Evolutionary conservation across 2,888 invertebrate genomes (phyloP), one percentile per base, ranked within the genome.

Genomic region (Mellilla xanthometata): DNA sequence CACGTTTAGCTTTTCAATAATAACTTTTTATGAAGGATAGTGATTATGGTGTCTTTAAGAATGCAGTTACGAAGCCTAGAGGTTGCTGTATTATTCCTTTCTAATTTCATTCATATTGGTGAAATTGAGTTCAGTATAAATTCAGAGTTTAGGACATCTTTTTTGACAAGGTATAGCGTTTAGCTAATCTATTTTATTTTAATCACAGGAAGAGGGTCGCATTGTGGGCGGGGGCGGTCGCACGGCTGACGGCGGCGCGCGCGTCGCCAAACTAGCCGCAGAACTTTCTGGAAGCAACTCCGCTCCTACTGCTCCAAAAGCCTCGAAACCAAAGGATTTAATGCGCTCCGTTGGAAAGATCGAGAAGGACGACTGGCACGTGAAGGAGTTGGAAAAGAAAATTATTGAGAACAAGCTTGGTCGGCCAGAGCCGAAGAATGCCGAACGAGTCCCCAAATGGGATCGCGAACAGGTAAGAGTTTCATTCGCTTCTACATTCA

Each of bases 361-460:
- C 56, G 96, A 97, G 72, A 93, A 94, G 49, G 94, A 93, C 45
- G 97, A 97, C 78, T 97, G 97, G 97, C 97, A 97, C 80, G 94
- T 97, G 23, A 94, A 95, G 59, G 94, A 96, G 77, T 96, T 97
- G 19, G 97, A 97, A 71, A 94, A 95, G 73, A 97, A 97, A 81
- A 97, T 97, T 22, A 91, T 93, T 64, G 95, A 95, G 72, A 95
- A 93, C 67, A 92, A 93, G 66, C 87, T 93, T 71, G 93, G 94
- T 22, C 90, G 93, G 63, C 91, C 92, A 6, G 88, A 90, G 45
- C 91, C 91, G 30, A 87, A 76, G 56, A 87, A 91, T 3, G 93
- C 93, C 43, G 95, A 95, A 65, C 94, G 94, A 72, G 97, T 97
- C 39, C 97, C 97, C 6, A 96, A 96, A 76, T 97, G 97, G 97